These are phyloP conservation scores for Pygmarrhopalites habei DNA, from an alignment of 1,140 invertebrate genomes.

Conservation along the genomic window DNA sequence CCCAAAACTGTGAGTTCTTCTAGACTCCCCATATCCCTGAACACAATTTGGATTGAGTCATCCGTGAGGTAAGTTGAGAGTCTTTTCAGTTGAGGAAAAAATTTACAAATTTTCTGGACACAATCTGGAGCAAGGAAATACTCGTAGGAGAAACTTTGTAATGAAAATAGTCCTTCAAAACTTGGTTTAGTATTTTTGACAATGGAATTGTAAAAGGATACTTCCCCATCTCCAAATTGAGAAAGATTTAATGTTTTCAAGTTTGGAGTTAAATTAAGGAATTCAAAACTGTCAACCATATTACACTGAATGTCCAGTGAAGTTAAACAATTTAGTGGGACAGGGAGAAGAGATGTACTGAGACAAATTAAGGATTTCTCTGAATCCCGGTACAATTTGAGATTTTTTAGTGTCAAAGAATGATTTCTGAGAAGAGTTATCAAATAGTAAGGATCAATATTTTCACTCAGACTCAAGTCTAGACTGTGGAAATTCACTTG, in stretches of 20 bases:
- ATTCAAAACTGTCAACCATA: constrained; percentile 11
- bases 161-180: too few species aligned
- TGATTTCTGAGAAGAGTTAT: neutral
- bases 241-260: constrained; percentile 13
- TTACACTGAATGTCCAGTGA: constrained; percentile 17
- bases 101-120: constrained; percentile 4
- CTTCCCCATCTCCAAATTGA: constrained; percentile 6
- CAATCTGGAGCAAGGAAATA: constrained; percentile 10
- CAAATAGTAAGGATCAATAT: neutral
- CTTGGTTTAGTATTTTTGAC: neutral
- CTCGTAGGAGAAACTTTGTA: constrained; percentile 26
- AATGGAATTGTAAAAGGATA: neutral
- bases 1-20: constrained; percentile 30
- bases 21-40: constrained; percentile 6
- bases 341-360: too few species aligned
- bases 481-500: constrained; percentile 11
- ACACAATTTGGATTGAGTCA: constrained; percentile 21
- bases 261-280: constrained; percentile 11
- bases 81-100: constrained; percentile 21
- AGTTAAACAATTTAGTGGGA: too few species aligned
- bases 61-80: constrained; percentile 27
- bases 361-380: too few species aligned
- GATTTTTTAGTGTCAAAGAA: constrained; percentile 7
- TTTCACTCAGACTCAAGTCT: constrained; percentile 21
- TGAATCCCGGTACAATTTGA: constrained; percentile 25